These are phyloP conservation scores for Epistrophe grossulariae DNA, from an alignment of 2,888 invertebrate species.

Conservation along the genomic window DNA sequence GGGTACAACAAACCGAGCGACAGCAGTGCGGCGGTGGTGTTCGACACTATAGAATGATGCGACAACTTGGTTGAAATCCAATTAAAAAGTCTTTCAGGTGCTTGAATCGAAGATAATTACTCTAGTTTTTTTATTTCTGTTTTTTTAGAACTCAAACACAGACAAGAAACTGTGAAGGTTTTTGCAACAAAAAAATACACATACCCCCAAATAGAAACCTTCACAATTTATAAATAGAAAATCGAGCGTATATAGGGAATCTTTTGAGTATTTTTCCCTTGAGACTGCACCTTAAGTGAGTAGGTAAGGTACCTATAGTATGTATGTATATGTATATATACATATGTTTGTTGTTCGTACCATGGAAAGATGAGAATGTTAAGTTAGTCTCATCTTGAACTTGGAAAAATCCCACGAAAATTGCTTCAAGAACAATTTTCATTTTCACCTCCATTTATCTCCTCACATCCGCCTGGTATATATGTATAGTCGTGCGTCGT, in stretches of 20 bases:
- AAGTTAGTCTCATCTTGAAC: slow-evolving; percentile 47
- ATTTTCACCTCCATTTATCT: slow-evolving; percentile 4
- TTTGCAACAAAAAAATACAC: slow-evolving; percentile 2
- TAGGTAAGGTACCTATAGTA: not conserved
- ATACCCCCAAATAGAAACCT: not conserved
- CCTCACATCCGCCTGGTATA: not conserved
- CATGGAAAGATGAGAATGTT: slow-evolving; percentile 32
- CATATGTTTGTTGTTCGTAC: not conserved
- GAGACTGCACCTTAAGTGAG: not conserved
- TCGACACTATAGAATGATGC: slow-evolving; percentile 48
- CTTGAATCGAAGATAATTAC: slow-evolving; percentile 77
- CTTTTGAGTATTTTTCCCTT: not conserved
- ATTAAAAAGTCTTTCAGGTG: slow-evolving; percentile 77
- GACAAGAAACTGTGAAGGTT: slow-evolving; percentile 32
- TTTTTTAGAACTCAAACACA: slow-evolving; percentile 31
- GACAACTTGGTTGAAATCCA: slow-evolving; percentile 76
- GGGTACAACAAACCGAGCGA: not conserved
- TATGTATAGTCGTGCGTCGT: not conserved
- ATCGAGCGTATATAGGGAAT: not conserved
- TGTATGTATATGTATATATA: too few relatives aligned
- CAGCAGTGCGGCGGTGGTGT: not conserved
- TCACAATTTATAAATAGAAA: slow-evolving; percentile 7
- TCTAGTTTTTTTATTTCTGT: slow-evolving; percentile 52
- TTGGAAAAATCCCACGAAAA: slow-evolving; percentile 65
- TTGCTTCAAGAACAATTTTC: slow-evolving; percentile 51